These are phyloP conservation scores for Pollimyrus isidori DNA, from an alignment of 2,113 vertebrate genomes.

Conservation along the genomic window DNA sequence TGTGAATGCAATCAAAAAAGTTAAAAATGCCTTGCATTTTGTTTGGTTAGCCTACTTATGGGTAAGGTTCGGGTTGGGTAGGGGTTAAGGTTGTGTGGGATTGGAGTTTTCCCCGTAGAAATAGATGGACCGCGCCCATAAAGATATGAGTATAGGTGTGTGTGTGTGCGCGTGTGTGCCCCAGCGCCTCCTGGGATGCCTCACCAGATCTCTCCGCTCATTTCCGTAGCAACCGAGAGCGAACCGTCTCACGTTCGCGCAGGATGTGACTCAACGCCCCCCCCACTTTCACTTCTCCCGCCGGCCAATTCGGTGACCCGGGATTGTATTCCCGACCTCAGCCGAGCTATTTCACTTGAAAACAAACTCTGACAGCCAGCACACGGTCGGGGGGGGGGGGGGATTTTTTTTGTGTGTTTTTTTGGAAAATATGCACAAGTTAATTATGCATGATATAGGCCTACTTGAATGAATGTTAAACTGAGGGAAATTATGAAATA, in stretches of 20 bases:
- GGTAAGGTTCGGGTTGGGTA: too few species aligned
- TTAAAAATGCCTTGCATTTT: too few species aligned
- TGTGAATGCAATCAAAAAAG: too few species aligned
- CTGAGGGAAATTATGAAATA: neutral
- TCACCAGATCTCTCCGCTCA: conserved; percentile 45
- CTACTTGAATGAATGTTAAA: neutral
- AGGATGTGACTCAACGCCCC: conserved; percentile 55
- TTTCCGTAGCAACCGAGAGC: conserved; percentile 59
- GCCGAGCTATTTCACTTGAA: neutral
- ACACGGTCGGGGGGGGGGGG: neutral
- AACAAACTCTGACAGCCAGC: neutral
- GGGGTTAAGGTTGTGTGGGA: too few species aligned
- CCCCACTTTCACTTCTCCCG: neutral
- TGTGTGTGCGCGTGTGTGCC: conserved; percentile 3
- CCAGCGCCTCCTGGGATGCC: conserved; percentile 45
- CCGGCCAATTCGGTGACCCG: neutral
- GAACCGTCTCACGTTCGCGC: conserved; percentile 53
- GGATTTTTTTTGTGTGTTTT: neutral
- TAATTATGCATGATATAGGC: neutral
- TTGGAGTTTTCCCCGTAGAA: too few species aligned
- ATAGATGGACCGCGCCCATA: too few species aligned
- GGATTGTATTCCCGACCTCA: neutral
- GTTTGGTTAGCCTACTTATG: too few species aligned
- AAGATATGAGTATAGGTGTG: neutral
- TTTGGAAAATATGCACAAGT: neutral